A percentile compares a stretch with the other conserved stretches of the same genome.
Evolutionary conservation across 23 tunicate species (phyloP).

Genomic region (Ciona savignyi): DNA sequence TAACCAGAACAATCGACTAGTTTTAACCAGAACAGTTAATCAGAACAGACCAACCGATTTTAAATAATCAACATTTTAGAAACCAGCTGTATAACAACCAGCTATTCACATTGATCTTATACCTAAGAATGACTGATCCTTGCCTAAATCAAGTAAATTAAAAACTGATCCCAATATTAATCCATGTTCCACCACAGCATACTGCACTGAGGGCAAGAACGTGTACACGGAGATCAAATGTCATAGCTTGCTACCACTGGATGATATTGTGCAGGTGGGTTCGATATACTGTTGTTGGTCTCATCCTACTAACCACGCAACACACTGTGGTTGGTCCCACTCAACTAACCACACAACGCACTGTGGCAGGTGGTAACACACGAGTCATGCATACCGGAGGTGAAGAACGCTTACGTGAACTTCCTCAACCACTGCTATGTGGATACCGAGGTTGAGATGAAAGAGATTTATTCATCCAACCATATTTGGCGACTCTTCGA

Average conservation of each 20-base stretch:
- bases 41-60: no score
- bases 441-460: conserved; percentile 98
- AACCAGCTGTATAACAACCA: no score
- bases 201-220: conserved; percentile 98
- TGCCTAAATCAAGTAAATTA: no score
- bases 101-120: no score
- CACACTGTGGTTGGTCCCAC: not conserved
- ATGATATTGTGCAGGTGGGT: conserved; percentile 83
- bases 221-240: conserved; percentile 99
- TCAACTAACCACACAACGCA: not conserved
- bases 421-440: conserved; percentile 97
- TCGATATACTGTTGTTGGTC: no score
- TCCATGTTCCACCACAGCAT: conserved; percentile 73
- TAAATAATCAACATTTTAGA: no score
- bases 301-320: no score
- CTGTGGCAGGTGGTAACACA: conserved; percentile 71
- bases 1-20: no score
- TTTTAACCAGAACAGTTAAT: no score
- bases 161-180: no score
- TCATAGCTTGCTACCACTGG: conserved; percentile 91
- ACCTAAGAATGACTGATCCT: no score
- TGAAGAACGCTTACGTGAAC: conserved; percentile 83
- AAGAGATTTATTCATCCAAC: conserved; percentile 84
- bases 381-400: conserved; percentile 71
- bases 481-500: conserved; percentile 94